Evolutionary conservation across 1,140 invertebrate genomes (phyloP).

Genomic region (Propsilocerus akamusi): DNA sequence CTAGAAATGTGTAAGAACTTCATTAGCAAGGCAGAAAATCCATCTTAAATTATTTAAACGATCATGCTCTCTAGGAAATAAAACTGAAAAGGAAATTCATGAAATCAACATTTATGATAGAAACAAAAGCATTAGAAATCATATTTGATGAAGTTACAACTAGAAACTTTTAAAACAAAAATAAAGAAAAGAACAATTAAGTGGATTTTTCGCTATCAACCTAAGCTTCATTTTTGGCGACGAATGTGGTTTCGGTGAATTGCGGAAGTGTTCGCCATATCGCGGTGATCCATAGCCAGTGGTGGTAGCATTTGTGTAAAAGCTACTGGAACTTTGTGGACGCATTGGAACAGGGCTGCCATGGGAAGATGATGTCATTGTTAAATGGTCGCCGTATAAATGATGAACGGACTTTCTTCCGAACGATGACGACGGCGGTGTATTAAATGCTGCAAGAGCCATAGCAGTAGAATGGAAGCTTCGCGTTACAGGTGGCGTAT

Average conservation of each 20-base stretch:
- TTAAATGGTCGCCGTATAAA: not conserved
- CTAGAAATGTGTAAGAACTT: slow-evolving; percentile 24
- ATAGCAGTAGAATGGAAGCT: slow-evolving; percentile 17
- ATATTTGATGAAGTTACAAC: too few species aligned
- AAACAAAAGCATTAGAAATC: too few species aligned
- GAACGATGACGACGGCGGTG: slow-evolving; percentile 21
- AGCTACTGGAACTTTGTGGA: slow-evolving; percentile 29
- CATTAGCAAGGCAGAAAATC: too few species aligned
- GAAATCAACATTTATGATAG: too few species aligned
- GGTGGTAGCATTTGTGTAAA: slow-evolving; percentile 20
- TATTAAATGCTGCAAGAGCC: slow-evolving; percentile 22
- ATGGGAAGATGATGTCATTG: slow-evolving; percentile 15
- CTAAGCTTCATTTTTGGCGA: slow-evolving; percentile 85
- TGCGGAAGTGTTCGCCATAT: slow-evolving; percentile 26
- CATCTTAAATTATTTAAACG: too few species aligned
- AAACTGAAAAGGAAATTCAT: too few species aligned
- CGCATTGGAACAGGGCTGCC: slow-evolving; percentile 30
- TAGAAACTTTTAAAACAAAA: slow-evolving; percentile 6
- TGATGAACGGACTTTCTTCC: slow-evolving; percentile 12
- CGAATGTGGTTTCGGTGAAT: slow-evolving; percentile 43
- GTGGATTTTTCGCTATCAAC: slow-evolving; percentile 23
- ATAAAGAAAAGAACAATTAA: slow-evolving; percentile 1
- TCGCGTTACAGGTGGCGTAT: slow-evolving; percentile 39
- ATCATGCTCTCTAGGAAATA: too few species aligned
- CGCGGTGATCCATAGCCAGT: slow-evolving; percentile 31